Conservation (phyloP, 2,797 vertebrate genomes). For the Taenioides sp. region DNA sequence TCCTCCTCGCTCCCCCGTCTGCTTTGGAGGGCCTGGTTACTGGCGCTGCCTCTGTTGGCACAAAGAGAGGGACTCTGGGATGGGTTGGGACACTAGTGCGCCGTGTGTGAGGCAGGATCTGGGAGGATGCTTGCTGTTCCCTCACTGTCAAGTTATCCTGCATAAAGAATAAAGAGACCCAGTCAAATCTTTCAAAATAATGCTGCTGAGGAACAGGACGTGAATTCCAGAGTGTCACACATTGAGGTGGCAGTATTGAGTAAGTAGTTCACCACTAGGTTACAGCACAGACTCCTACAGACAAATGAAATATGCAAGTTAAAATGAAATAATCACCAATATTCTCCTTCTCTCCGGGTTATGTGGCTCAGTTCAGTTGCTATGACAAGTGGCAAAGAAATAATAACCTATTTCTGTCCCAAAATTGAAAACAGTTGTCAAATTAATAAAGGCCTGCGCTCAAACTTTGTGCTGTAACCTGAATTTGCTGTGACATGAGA, state of each 20-base stretch:
- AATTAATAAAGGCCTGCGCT: not conserved
- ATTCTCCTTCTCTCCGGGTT: not conserved
- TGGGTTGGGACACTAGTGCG: conserved; percentile 40
- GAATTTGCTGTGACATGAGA: not conserved
- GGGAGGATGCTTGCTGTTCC: conserved; percentile 60
- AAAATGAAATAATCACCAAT: not conserved
- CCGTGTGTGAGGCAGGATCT: conserved; percentile 44
- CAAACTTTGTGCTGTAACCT: not conserved
- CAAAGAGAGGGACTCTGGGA: conserved; percentile 38
- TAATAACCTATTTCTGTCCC: not conserved
- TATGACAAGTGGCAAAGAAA: not conserved
- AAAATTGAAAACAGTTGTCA: not conserved
- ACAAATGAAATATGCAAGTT: not conserved
- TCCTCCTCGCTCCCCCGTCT: conserved; percentile 14
- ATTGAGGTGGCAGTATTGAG: not conserved
- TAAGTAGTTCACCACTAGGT: not conserved
- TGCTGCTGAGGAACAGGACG: not conserved
- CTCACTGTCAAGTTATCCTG: conserved; percentile 61
- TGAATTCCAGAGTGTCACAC: not conserved
- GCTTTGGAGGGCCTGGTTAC: conserved; percentile 26
- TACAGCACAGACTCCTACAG: not conserved
- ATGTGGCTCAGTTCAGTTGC: not conserved
- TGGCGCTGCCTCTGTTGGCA: conserved; percentile 29
- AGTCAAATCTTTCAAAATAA: conserved; percentile 67
- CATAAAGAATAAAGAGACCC: conserved; percentile 36